phyloP scores from a whole-genome alignment of 2,113 vertebrate genomes.

The Sigmodon hispidus region DNA sequence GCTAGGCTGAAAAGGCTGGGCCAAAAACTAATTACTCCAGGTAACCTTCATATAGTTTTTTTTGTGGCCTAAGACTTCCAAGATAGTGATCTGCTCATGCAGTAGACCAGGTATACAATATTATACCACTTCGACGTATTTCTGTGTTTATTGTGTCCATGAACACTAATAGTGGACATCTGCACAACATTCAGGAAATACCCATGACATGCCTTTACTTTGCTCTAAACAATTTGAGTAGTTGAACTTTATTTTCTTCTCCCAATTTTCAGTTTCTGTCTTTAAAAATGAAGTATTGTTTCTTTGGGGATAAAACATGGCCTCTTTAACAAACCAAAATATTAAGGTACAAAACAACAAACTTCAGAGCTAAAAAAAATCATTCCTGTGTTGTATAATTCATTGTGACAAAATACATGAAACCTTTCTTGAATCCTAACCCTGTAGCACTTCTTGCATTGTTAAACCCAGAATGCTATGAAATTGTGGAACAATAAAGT shows the following conservation, averaged over 20 bases:
- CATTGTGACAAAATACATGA: not conserved
- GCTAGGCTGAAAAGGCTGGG: no score
- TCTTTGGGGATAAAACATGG: not conserved
- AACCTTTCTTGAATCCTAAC: not conserved
- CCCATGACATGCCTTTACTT: not conserved
- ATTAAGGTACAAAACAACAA: not conserved
- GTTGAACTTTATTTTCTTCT: not conserved
- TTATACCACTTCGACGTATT: not conserved
- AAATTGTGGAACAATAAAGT: not conserved
- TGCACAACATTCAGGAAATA: not conserved
- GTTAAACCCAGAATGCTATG: not conserved
- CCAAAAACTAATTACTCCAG: no score
- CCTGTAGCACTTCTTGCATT: not conserved
- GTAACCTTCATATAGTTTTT: not conserved
- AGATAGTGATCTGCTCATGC: not conserved
- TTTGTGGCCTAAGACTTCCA: not conserved
- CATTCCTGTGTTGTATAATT: not conserved
- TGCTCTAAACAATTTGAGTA: not conserved
- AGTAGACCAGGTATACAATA: not conserved
- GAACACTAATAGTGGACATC: not conserved
- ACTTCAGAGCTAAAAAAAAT: not conserved
- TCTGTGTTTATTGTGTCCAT: not conserved
- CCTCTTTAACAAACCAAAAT: not conserved
- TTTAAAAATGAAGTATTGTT: not conserved
- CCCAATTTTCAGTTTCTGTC: not conserved